Percentiles rank a stretch among this genome's conserved stretches.
Evolutionary conservation across 2,797 vertebrate species (phyloP).

Genomic region (Pelochelys cantorii): DNA sequence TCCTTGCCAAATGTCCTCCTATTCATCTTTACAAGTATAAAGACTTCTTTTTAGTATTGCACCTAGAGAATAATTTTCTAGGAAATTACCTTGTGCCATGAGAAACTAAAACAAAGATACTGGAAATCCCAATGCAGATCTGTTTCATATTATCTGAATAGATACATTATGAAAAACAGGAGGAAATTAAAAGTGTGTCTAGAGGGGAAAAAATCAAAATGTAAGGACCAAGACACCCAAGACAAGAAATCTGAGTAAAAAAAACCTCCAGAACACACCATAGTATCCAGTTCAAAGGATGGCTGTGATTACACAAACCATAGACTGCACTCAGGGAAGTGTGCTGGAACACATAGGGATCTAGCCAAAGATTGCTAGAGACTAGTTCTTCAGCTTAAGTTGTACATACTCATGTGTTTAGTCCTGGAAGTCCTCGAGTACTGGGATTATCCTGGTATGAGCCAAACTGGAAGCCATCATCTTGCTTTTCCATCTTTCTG

Average conservation of each 20-base stretch:
- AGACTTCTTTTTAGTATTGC: not conserved
- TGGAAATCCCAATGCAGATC: accelerated
- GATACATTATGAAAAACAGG: not conserved
- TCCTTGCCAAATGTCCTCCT: not conserved
- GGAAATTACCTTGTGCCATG: not conserved
- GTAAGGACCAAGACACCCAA: not conserved
- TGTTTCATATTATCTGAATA: not conserved
- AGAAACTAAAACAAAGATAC: not conserved
- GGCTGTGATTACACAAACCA: not conserved
- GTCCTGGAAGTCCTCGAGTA: no score
- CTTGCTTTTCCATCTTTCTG: not conserved
- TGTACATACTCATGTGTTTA: not conserved
- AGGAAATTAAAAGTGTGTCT: not conserved
- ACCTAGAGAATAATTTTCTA: not conserved
- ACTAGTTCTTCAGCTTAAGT: not conserved
- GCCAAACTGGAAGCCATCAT: not conserved
- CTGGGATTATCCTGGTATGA: not conserved
- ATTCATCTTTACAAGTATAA: not conserved
- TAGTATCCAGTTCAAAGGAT: not conserved
- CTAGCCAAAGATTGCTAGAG: not conserved
- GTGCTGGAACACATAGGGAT: not conserved
- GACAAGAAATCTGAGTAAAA: not conserved
- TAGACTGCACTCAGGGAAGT: accelerated
- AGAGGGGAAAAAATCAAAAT: not conserved
- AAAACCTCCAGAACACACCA: not conserved